These are phyloP conservation scores for Parazoanthus swiftii DNA, from an alignment of 92 coral and sea anemone genomes.

Conservation along the genomic window DNA sequence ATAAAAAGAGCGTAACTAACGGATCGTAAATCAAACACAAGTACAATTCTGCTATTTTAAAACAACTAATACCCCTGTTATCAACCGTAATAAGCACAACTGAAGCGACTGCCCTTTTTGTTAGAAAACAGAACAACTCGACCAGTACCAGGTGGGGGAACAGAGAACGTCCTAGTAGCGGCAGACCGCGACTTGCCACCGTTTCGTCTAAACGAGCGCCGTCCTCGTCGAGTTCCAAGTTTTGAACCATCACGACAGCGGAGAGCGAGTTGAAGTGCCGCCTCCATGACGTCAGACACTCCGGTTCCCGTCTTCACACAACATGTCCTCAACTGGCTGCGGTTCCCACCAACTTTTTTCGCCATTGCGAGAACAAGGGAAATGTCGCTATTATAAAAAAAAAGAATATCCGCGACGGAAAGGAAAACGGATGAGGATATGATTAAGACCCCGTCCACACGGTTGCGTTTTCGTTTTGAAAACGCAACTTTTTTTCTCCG, in stretches of 20 bases:
- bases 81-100: too few species aligned
- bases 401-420: too few species aligned
- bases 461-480: too few species aligned
- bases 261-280: constrained; percentile 63
- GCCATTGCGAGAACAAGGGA: not conserved
- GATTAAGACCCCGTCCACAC: too few species aligned
- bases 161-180: not conserved
- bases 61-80: too few species aligned
- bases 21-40: too few species aligned
- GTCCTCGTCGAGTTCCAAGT: not conserved
- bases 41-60: too few species aligned
- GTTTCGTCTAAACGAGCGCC: not conserved
- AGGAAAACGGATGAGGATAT: too few species aligned
- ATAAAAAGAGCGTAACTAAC: too few species aligned
- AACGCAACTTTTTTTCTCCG: too few species aligned
- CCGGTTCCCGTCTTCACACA: constrained; percentile 48
- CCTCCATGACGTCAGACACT: constrained; percentile 49
- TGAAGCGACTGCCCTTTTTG: too few species aligned
- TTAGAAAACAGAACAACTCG: too few species aligned
- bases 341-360: not conserved
- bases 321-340: constrained; percentile 1
- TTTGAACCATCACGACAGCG: constrained; percentile 8
- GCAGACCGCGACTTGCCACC: not conserved
- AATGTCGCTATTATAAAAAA: not conserved
- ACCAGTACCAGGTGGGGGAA: not conserved